phyloP scores from a whole-genome alignment of 2,888 invertebrate genomes.

The Drosophila fungiperda region DNA sequence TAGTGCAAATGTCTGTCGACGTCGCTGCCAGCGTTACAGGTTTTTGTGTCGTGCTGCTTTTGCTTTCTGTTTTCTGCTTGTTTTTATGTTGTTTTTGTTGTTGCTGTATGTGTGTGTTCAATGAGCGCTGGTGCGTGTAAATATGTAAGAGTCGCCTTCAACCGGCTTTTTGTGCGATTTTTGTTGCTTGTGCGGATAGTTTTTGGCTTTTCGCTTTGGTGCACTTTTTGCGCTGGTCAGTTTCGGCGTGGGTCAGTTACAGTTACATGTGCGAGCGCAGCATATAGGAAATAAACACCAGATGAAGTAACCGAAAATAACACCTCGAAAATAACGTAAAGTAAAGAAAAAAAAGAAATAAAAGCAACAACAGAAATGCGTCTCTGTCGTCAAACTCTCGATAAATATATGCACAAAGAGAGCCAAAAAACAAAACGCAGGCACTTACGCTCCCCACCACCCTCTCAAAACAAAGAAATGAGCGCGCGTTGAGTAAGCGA shows the following conservation, averaged over 20 bases:
- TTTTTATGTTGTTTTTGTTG: slow-evolving; percentile 20
- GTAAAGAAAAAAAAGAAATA: slow-evolving; percentile 1
- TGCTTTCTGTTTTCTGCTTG: slow-evolving; percentile 52
- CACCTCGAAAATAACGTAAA: slow-evolving; percentile 21
- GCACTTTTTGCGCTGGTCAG: slow-evolving; percentile 72
- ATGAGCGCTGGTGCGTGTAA: slow-evolving; percentile 80
- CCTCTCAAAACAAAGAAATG: slow-evolving; percentile 29
- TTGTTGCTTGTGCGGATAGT: slow-evolving; percentile 24
- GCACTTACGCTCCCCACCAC: slow-evolving; percentile 13
- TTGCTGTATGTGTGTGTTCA: slow-evolving; percentile 72
- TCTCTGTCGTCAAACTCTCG: slow-evolving; percentile 26
- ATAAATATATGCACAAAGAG: slow-evolving; percentile 6
- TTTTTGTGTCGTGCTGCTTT: slow-evolving; percentile 73
- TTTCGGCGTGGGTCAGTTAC: slow-evolving; percentile 62
- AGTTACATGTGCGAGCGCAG: slow-evolving; percentile 45
- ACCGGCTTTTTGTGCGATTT: slow-evolving; percentile 76
- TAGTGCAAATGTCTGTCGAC: slow-evolving; percentile 70
- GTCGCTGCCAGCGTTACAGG: slow-evolving; percentile 65
- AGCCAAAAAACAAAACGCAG: slow-evolving; percentile 19
- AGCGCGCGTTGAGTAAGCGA: slow-evolving; percentile 51
- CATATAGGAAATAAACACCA: slow-evolving; percentile 73
- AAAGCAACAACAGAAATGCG: slow-evolving; percentile 28
- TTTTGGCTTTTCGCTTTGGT: slow-evolving; percentile 42
- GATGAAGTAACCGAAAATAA: slow-evolving; percentile 72
- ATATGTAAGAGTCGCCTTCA: slow-evolving; percentile 82